Conservation (phyloP, 2,888 invertebrate species). For the Nomada goodeniana region DNA sequence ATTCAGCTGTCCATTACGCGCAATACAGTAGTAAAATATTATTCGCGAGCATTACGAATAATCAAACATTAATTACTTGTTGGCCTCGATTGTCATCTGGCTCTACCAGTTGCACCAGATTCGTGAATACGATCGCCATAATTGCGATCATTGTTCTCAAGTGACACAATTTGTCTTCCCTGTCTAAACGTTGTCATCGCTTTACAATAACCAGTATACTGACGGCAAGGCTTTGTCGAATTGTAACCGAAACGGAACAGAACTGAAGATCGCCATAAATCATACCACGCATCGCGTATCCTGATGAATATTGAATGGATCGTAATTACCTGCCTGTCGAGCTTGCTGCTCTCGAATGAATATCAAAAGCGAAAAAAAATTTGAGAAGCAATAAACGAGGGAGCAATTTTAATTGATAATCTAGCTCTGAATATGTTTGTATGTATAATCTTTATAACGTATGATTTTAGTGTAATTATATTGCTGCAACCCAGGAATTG, state of each 20-base stretch:
- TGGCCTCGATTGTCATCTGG: slow-evolving; percentile 27
- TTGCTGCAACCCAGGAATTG: no score
- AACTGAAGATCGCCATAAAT: slow-evolving; percentile 45
- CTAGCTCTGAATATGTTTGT: background rate
- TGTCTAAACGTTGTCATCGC: slow-evolving; percentile 51
- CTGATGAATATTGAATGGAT: slow-evolving; percentile 42
- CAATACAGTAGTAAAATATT: background rate
- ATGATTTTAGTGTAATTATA: background rate
- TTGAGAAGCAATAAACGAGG: background rate
- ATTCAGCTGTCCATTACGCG: no score
- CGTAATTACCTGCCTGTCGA: slow-evolving; percentile 31
- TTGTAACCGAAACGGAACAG: slow-evolving; percentile 26
- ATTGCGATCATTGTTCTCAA: slow-evolving; percentile 66
- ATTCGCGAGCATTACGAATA: background rate
- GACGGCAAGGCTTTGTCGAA: slow-evolving; percentile 28
- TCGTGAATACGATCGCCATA: slow-evolving; percentile 52
- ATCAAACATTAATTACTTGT: slow-evolving; percentile 14
- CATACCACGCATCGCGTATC: slow-evolving; percentile 22
- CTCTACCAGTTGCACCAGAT: slow-evolving; percentile 48
- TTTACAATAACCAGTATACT: slow-evolving; percentile 55
- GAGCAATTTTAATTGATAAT: background rate
- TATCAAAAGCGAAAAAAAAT: background rate
- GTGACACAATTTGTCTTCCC: slow-evolving; percentile 65
- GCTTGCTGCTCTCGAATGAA: slow-evolving; percentile 9
- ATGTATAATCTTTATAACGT: background rate